Evolutionary conservation across 37 sponge, comb jelly and placozoan species (phyloP), one percentile per base, ranked within the genome.

Genomic region (Axinella damicornis): DNA sequence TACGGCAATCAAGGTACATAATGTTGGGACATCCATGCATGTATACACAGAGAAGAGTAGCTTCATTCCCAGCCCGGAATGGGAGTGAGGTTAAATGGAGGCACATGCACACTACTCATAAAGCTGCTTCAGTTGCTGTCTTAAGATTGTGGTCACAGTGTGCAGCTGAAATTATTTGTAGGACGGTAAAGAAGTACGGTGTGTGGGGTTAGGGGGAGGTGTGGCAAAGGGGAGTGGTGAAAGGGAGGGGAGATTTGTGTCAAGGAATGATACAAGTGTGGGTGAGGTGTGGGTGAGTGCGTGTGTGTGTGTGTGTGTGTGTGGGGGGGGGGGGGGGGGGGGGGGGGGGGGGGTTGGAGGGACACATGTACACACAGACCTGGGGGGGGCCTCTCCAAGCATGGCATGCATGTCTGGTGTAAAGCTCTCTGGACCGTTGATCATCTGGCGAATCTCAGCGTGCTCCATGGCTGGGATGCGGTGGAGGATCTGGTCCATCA

Each of bases 371-470:
- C n/a, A 37, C 17, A 65, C 79, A 57, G 31, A 93, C 92, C 60
- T 93, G 92, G 32, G 85, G 74, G 15, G 74, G 15, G 91, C 72
- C 64, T 93, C 94, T 6, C 96, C 96, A 62, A 96, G 38, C 27
- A 91, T 30, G 15, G 94, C 85, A 59, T 81, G 77, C 64, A 78
- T 74, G 70, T 96, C 96, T 25, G 94, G 88, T 15, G 94, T 93
- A 66, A 96, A 96, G 39, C 92, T 83, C 73, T 96, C 96, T 58
- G 91, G 74, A 6, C 81, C 79, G 74, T 83, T 83, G 52, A 79
- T 68, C 66, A 85, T 74, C 38, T 85, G 86, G 21, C 80, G 46
- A 13, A 90, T 79, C 41, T 85, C 85, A 41, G 73, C 80, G 19
- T 78, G 34, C 34, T 73, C 74, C 58, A 90, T 57, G 14, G 58